These are phyloP conservation scores for Phrynocephalus versicolor DNA, from an alignment of 2,113 vertebrate species.

Conservation along the genomic window DNA sequence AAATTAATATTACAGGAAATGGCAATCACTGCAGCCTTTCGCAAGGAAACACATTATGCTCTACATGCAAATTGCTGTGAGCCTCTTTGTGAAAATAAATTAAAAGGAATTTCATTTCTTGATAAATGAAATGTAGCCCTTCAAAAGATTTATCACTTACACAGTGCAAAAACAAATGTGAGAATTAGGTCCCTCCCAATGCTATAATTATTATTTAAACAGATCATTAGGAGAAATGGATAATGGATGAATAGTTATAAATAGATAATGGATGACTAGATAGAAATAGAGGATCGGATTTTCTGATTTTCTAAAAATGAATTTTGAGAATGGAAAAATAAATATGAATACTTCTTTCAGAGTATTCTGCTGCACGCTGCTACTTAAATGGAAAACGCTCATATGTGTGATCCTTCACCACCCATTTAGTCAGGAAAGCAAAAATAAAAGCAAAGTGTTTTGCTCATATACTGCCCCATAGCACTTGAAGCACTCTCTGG, in stretches of 20 bases:
- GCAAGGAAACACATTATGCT: slow-evolving; percentile 40
- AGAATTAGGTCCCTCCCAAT: slow-evolving; percentile 20
- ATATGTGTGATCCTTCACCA: too few relatives aligned
- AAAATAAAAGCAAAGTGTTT: too few relatives aligned
- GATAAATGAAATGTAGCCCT: slow-evolving; percentile 35
- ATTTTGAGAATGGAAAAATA: not conserved
- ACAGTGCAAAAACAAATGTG: slow-evolving; percentile 28
- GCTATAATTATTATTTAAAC: slow-evolving; percentile 22
- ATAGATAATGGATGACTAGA: too few relatives aligned
- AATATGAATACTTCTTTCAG: not conserved
- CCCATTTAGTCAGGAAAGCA: too few relatives aligned
- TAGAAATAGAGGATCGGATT: not conserved
- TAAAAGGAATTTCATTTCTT: slow-evolving; percentile 43
- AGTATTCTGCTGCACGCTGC: not conserved
- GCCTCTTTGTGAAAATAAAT: slow-evolving; percentile 47
- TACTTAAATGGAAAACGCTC: too few relatives aligned
- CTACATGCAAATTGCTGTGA: slow-evolving; percentile 29
- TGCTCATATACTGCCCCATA: too few relatives aligned
- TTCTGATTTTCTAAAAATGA: slow-evolving; percentile 14
- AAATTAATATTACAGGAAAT: slow-evolving; percentile 35
- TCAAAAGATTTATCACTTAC: slow-evolving; percentile 29
- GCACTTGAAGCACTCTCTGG: too few relatives aligned
- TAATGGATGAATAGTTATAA: too few relatives aligned
- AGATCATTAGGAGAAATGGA: slow-evolving; percentile 1
- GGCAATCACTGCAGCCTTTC: slow-evolving; percentile 28